A percentile compares a stretch with the other conserved stretches of the same genome.
These are phyloP conservation scores for Orestias chungarensis DNA, from an alignment of 2,797 vertebrate species.

Conservation along the genomic window DNA sequence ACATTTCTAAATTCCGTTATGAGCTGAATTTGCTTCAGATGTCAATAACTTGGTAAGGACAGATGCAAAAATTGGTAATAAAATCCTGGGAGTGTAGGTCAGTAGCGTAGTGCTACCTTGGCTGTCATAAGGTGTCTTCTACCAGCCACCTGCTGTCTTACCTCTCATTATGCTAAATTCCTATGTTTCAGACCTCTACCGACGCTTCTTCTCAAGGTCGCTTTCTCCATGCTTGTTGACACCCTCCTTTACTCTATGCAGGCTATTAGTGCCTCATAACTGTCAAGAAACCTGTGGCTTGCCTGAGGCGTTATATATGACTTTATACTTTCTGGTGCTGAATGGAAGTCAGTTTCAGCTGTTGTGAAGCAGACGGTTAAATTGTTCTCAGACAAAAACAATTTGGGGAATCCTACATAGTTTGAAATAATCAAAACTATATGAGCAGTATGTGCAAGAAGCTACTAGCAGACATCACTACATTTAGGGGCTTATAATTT, in stretches of 20 bases:
- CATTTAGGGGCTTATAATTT: too few relatives aligned
- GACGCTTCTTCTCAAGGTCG: constrained; percentile 20
- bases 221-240: constrained; percentile 45
- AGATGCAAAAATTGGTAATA: constrained; percentile 21
- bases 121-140: constrained; percentile 52
- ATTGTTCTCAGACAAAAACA: constrained; percentile 24
- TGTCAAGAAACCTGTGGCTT: constrained; percentile 68
- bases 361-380: constrained; percentile 37
- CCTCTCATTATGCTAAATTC: constrained; percentile 57
- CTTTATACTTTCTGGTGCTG: constrained; percentile 42
- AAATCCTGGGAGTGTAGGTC: constrained; percentile 15
- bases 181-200: constrained; percentile 29
- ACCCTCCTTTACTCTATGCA: constrained; percentile 51
- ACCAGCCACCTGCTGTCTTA: constrained; percentile 61
- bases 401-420: too few relatives aligned
- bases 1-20: not conserved
- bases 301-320: constrained; percentile 62
- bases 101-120: constrained; percentile 50
- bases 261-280: constrained; percentile 65
- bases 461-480: too few relatives aligned
- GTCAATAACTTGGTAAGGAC: not conserved
- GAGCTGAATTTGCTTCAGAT: constrained; percentile 1
- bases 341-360: constrained; percentile 45
- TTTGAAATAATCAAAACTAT: not conserved
- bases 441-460: too few relatives aligned